phyloP scores from a whole-genome alignment of 2,113 vertebrate species.

The Eubucco bourcierii region DNA sequence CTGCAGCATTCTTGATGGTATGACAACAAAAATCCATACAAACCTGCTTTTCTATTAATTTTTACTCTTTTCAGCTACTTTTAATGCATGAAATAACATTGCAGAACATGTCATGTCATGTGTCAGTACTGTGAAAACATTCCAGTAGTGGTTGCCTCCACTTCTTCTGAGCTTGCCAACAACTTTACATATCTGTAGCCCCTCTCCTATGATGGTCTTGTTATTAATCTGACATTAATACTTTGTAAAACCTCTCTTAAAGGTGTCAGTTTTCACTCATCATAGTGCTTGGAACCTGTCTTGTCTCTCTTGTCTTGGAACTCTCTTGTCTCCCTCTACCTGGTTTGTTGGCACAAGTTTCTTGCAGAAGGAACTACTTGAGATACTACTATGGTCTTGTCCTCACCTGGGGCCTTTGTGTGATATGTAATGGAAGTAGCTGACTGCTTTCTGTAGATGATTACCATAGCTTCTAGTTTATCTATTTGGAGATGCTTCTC shows the following conservation, averaged over 20 bases:
- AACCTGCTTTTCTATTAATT: background rate
- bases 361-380: background rate
- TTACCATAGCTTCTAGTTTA: background rate
- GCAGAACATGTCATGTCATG: background rate
- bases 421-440: background rate
- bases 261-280: rapidly evolving
- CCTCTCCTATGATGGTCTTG: background rate
- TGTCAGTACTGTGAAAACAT: background rate
- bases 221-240: background rate
- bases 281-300: background rate
- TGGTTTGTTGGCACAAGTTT: background rate
- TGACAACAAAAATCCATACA: background rate
- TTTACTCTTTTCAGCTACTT: background rate
- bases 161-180: background rate
- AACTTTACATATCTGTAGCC: background rate
- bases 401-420: background rate
- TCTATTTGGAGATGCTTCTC: background rate
- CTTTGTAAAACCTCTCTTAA: background rate
- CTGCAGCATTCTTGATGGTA: background rate
- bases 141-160: background rate
- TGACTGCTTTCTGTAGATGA: background rate
- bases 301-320: too few relatives aligned
- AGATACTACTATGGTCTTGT: rapidly evolving
- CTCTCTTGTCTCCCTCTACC: background rate
- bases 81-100: background rate